These are phyloP conservation scores for Mesocricetus auratus DNA, from an alignment of 2,113 vertebrate genomes.

Conservation along the genomic window DNA sequence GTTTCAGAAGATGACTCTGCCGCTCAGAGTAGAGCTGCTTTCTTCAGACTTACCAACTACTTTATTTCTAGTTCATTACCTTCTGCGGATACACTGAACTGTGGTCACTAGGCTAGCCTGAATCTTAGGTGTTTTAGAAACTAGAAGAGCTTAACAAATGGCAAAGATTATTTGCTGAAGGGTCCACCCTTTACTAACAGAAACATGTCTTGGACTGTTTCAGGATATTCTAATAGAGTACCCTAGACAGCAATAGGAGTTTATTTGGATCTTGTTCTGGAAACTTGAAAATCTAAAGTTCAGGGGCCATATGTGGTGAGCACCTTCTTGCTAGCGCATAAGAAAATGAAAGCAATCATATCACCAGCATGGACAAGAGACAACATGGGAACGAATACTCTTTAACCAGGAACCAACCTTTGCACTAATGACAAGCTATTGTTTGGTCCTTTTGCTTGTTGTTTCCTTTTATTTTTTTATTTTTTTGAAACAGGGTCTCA, in stretches of 20 bases:
- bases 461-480: background rate
- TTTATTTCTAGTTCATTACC: background rate
- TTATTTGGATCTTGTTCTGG: background rate
- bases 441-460: background rate
- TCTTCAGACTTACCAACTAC: background rate
- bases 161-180: background rate
- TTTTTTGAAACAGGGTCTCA: background rate
- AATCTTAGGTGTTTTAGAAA: constrained; percentile 1
- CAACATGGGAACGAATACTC: background rate
- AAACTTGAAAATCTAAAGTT: background rate
- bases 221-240: background rate
- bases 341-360: background rate
- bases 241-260: background rate
- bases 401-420: background rate
- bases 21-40: background rate
- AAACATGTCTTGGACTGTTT: background rate
- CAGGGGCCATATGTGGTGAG: too few species aligned
- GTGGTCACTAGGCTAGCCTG: background rate
- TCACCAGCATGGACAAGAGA: background rate
- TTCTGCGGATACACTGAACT: background rate
- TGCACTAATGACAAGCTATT: background rate
- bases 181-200: background rate
- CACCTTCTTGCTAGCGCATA: background rate
- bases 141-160: constrained; percentile 7
- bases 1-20: background rate